Base-by-base conservation (phyloP, 2,888 invertebrate genomes). In the Leptogaster cylindrica region DNA sequence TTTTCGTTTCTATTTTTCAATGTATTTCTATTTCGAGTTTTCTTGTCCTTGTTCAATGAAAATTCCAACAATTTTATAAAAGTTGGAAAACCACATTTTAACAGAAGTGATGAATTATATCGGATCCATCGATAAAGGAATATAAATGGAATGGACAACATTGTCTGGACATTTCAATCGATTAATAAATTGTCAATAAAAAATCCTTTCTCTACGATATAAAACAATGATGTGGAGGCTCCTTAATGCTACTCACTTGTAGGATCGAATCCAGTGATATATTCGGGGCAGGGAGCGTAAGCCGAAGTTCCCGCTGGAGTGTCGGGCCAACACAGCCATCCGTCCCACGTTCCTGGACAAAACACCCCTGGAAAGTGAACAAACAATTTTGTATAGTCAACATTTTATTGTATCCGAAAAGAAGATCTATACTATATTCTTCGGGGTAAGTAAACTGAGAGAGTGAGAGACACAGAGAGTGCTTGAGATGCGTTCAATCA, bases 301-400 rank as follows among this genome's bases (percentile, higher is more conserved):
- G 88, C 91, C 65, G 85, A 84, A 72, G 81, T 77, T 73, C 90
- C 91, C 74, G 87, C 84, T 36, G 83, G 82, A 10, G 93, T 92
- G 82, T 88, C 86, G 70, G 89, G 89, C 79, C 88, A 88, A 79
- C 93, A 94, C 23, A 88, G 85, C 92, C 92, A 93, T 58, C 88
- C 88, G 81, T 94, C 93, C 82, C 89, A 94, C 25, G 88, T 88
- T 71, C 89, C 88, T 48, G 84, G 84, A 79, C 92, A 92, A 81
- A 85, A 87, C 46, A 82, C 73, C 18, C 83, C 89, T 88, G 72
- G 52, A 46, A 68, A 61, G 28, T 51, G 44, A 44, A 67, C 55
- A 44, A 12, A 16, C 5, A 44, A 12, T 18, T 10, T n/a, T n/a
- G n/a, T n/a, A n/a, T n/a, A n/a, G n/a, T 6, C n/a, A 36, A 36